Evolutionary conservation across 2,113 vertebrate genomes (phyloP), one percentile per base, ranked within the genome.

Genomic region (Tympanuchus pallidicinctus): DNA sequence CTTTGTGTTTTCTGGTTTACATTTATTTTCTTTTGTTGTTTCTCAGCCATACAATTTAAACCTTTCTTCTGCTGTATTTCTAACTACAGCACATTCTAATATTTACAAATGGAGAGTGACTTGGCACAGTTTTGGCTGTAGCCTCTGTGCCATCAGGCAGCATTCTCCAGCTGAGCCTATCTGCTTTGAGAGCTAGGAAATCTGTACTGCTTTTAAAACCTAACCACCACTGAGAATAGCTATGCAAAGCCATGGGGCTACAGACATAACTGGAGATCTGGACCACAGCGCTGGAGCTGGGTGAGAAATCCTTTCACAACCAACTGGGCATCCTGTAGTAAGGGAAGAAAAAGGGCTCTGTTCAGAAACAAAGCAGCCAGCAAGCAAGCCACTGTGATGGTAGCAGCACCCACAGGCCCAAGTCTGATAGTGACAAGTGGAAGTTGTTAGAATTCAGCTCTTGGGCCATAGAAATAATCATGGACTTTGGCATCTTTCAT

Each of bases 31-130:
- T 65, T 94, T 90, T 94, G 70, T 74, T 87, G 71, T 75, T 84
- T 88, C 74, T 93, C 50, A 89, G 54, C 42, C 81, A 73, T 54
- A 63, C 90, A 92, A 94, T 94, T 94, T 90, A 95, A 94, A 94
- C 76, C 72, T 89, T 81, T 89, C 69, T 92, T 91, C 86, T 82
- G 67, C 47, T 74, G 1, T 88, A 90, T 91, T 65, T 84, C 74
- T 94, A 93, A 86, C 75, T 87, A 91, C 56, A 94, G 92, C 71
- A 89, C 63, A 82, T 92, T 88, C 67, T 86, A 86, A 74, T 89
- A 86, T 93, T 95, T 93, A 93, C 59, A 91, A 82, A 90, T 47
- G 52, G 75, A 87, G 84, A 94, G 89, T 81, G 90, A 93, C 81
- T 96, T 82, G 93, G 95, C 93, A 61, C 45, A 92, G 17, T 21